Evolutionary conservation across 1,140 invertebrate genomes (phyloP).

Genomic region (Dryas iulia): DNA sequence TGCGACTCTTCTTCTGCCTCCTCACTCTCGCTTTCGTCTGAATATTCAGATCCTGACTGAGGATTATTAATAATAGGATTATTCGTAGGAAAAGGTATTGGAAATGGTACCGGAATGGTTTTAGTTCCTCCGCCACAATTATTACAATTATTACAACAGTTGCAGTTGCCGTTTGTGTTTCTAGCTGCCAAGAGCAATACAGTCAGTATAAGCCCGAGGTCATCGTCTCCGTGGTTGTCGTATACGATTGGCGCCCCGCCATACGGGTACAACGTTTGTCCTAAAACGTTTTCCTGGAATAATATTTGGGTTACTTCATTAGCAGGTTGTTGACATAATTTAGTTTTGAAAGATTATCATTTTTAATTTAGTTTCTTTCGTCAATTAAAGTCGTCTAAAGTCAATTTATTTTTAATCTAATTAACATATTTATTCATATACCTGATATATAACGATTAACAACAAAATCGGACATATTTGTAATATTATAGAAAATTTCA

Average conservation of each 20-base stretch:
- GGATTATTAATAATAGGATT: conserved; percentile 40
- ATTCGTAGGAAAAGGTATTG: conserved; percentile 48
- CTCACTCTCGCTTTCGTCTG: background rate
- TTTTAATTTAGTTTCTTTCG: background rate
- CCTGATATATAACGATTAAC: conserved; percentile 4
- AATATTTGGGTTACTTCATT: conserved; percentile 11
- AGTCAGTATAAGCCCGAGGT: conserved; percentile 50
- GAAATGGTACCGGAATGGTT: conserved; percentile 47
- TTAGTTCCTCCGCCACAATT: conserved; percentile 31
- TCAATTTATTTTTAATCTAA: background rate
- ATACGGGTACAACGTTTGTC: conserved; percentile 41
- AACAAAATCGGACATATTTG: conserved; percentile 9
- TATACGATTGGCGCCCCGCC: conserved; percentile 33
- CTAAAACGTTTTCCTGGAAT: conserved; percentile 48
- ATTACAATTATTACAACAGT: conserved; percentile 43
- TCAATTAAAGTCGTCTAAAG: too few species aligned
- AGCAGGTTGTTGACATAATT: conserved; percentile 11
- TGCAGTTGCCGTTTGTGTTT: conserved; percentile 37
- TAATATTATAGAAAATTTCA: conserved; percentile 12
- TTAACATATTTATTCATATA: background rate
- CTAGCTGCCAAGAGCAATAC: conserved; percentile 47
- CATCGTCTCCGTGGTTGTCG: conserved; percentile 42
- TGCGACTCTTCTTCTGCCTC: background rate
- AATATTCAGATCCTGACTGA: background rate
- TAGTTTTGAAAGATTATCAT: background rate